Conservation (phyloP, 2,113 vertebrate genomes). For the Zapus hudsonius region DNA sequence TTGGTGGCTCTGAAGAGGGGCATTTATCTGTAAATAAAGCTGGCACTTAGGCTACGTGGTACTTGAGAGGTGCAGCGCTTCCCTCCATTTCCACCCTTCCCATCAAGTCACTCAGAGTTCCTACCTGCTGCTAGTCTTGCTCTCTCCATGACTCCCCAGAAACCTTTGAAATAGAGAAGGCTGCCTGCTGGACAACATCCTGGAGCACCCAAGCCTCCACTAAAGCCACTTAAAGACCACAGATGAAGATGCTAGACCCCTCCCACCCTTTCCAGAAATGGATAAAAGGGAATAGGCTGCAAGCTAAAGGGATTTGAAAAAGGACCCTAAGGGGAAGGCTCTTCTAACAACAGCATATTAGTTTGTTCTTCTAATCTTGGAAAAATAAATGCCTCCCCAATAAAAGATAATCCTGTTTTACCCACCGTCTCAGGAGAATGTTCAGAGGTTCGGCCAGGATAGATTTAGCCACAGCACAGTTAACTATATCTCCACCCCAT, state of each 20-base stretch:
- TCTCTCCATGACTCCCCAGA: neutral
- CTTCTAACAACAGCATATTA: neutral
- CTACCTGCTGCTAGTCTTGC: neutral
- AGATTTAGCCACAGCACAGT: neutral
- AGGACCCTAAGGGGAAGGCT: neutral
- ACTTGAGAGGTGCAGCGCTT: neutral
- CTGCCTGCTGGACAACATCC: neutral
- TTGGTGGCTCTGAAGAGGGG: neutral
- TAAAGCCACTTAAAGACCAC: too few species aligned
- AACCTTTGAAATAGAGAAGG: neutral
- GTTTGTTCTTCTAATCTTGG: neutral
- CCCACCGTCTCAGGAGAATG: neutral
- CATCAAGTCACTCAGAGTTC: neutral
- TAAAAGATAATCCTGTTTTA: neutral
- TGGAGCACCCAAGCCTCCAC: neutral
- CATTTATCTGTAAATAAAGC: neutral
- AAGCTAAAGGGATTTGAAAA: neutral
- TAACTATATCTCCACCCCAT: neutral
- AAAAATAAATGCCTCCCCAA: neutral
- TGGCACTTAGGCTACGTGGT: neutral
- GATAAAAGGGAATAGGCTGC: neutral
- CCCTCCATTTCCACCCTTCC: neutral
- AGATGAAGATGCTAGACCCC: neutral
- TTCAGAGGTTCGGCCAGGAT: neutral
- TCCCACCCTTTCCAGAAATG: neutral